phyloP scores from a whole-genome alignment of 2,797 vertebrate genomes.

The Diceros bicornis region DNA sequence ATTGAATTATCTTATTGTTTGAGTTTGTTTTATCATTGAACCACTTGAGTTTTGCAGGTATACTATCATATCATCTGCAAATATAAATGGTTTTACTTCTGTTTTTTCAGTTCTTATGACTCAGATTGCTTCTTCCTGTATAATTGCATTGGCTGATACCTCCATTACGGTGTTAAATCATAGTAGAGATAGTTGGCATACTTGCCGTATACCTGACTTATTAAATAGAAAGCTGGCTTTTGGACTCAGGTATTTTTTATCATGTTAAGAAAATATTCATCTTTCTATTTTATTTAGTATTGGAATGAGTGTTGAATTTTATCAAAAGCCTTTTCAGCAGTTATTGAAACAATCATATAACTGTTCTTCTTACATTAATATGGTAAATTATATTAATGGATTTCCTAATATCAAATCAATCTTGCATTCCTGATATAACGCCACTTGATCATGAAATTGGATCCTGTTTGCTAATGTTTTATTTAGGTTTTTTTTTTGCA shows the following conservation, averaged over 20 bases:
- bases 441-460: not conserved
- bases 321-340: not conserved
- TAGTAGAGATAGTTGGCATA: not conserved
- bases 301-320: slow-evolving; percentile 3
- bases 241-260: not conserved
- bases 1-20: not conserved
- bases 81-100: not conserved
- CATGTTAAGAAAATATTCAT: not conserved
- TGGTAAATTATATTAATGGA: not conserved
- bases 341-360: not conserved
- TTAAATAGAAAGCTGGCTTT: slow-evolving; percentile 39
- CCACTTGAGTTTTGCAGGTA: not conserved
- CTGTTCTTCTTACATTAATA: not conserved
- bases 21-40: not conserved
- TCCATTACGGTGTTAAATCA: not conserved
- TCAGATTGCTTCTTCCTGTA: not conserved
- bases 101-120: not conserved
- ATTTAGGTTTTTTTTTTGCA: not conserved
- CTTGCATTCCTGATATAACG: not conserved
- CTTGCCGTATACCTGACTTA: not conserved
- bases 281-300: not conserved
- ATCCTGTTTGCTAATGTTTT: not conserved
- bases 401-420: not conserved
- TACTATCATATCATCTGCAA: not conserved
- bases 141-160: not conserved